Evolutionary conservation across 2,797 vertebrate species (phyloP).

Genomic region (Coreius guichenoti): DNA sequence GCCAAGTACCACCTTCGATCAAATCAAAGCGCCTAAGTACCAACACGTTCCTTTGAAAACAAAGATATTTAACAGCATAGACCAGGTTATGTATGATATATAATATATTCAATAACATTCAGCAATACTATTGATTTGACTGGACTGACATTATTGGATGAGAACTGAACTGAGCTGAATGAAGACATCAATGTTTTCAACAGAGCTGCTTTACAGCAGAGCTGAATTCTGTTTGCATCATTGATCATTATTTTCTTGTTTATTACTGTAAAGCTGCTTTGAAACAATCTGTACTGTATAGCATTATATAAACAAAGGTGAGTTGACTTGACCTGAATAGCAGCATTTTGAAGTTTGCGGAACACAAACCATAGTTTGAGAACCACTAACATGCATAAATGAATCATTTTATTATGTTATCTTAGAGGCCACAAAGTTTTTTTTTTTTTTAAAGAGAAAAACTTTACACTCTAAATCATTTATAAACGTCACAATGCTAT

Average conservation of each 20-base stretch:
- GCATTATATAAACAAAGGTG: neutral
- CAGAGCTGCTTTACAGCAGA: too few relatives aligned
- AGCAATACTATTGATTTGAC: neutral
- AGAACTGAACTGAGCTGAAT: too few relatives aligned
- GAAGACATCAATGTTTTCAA: too few relatives aligned
- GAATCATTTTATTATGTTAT: fast-evolving
- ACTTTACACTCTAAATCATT: neutral
- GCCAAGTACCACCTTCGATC: neutral
- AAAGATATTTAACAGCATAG: too few relatives aligned
- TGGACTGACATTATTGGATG: slow-evolving; percentile 47
- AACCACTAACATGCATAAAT: neutral
- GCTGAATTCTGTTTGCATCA: too few relatives aligned
- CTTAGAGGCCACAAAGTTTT: neutral
- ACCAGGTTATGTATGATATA: too few relatives aligned
- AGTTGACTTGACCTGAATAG: neutral
- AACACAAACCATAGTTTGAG: neutral
- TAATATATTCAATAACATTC: too few relatives aligned
- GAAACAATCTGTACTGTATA: too few relatives aligned
- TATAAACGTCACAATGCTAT: neutral
- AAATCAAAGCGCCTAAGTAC: neutral
- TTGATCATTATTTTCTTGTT: too few relatives aligned
- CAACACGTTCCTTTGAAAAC: neutral
- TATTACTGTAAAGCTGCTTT: too few relatives aligned
- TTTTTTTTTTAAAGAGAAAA: slow-evolving; percentile 31
- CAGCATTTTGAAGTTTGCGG: neutral